These are phyloP conservation scores for Desmophyllum pertusum DNA, from an alignment of 92 coral and sea anemone species.

Conservation along the genomic window DNA sequence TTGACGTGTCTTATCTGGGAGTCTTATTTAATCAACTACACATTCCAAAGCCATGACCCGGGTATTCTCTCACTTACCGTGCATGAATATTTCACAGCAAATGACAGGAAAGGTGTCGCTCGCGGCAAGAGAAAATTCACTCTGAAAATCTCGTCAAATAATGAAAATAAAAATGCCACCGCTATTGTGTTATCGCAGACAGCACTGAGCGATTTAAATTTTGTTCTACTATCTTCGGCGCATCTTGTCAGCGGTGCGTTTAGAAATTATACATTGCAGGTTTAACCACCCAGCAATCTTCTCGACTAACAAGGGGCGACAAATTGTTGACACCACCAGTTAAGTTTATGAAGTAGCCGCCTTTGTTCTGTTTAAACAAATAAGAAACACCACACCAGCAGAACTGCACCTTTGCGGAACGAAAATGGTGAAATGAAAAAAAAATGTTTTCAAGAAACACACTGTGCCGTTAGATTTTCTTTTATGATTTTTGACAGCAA, in stretches of 20 bases:
- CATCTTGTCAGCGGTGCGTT: not conserved
- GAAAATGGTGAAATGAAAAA: not conserved
- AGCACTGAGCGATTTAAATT: not conserved
- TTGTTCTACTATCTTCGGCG: not conserved
- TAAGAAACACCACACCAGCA: not conserved
- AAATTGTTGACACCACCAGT: slow-evolving; percentile 14
- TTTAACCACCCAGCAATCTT: not conserved
- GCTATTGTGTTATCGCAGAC: not conserved
- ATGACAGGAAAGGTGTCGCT: slow-evolving; percentile 25
- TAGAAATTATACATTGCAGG: not conserved
- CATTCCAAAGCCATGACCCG: slow-evolving; percentile 83
- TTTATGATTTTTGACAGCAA: not conserved
- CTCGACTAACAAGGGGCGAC: slow-evolving; percentile 6
- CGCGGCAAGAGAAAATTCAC: slow-evolving; percentile 3
- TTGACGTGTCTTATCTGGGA: slow-evolving; percentile 76
- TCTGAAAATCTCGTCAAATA: not conserved
- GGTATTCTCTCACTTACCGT: slow-evolving; percentile 35
- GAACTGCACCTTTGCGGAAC: not conserved
- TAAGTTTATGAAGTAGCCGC: not conserved
- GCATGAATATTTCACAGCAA: slow-evolving; percentile 41
- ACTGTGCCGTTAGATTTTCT: too few relatives aligned
- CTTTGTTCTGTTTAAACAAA: slow-evolving; percentile 5
- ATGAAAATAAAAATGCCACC: not conserved
- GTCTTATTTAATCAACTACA: slow-evolving; percentile 82
- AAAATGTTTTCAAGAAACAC: not conserved